Conservation (phyloP, 2,113 vertebrate genomes). For the Cyrtonyx montezumae region DNA sequence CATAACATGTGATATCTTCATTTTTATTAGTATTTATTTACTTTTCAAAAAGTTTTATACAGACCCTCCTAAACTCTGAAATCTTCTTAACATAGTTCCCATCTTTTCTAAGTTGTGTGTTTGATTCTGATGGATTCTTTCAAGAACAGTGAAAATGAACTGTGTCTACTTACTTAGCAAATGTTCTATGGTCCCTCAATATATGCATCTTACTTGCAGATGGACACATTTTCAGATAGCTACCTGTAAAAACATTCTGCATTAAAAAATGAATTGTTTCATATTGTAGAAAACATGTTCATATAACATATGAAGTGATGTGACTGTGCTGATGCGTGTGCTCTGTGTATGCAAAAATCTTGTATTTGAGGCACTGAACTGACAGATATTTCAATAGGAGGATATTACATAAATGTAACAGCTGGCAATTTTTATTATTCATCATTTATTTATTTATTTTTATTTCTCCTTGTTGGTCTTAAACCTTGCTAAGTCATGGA, state of each 20-base stretch:
- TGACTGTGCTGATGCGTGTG: neutral
- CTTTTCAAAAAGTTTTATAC: constrained; percentile 19
- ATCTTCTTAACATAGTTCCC: constrained; percentile 24
- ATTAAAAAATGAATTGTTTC: neutral
- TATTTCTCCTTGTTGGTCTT: neutral
- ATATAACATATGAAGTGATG: neutral
- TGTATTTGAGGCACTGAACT: neutral
- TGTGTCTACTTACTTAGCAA: neutral
- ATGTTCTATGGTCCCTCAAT: neutral
- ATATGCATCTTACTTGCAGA: neutral
- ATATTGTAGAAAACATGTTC: neutral
- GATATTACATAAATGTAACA: neutral
- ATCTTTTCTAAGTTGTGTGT: constrained; percentile 32
- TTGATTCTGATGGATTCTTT: constrained; percentile 40
- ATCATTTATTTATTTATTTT: neutral
- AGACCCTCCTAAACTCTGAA: constrained; percentile 20
- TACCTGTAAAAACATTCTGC: neutral
- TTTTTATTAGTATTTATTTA: neutral
- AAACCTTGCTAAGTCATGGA: neutral
- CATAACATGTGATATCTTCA: neutral
- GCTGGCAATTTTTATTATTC: neutral
- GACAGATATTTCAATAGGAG: neutral
- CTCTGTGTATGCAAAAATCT: neutral
- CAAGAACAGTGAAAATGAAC: neutral
- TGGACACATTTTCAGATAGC: neutral